phyloP scores from a whole-genome alignment of 2,888 invertebrate genomes.

The Clepsis dumicolana region DNA sequence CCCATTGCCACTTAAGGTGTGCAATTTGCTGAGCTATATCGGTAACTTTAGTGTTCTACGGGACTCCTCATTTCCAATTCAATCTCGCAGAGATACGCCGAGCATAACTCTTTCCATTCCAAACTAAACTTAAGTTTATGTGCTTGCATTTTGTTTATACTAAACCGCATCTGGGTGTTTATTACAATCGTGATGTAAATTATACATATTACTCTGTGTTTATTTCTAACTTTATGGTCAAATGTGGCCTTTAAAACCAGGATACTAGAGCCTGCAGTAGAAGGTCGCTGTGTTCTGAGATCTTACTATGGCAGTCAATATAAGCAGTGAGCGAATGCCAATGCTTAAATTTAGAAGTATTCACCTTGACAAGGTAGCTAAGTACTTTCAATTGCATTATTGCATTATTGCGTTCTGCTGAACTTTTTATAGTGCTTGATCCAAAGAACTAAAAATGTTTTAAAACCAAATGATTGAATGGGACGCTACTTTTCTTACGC shows the following conservation, averaged over 20 bases:
- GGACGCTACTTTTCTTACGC: no score
- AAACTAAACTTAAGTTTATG: conserved; percentile 5
- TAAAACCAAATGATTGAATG: no score
- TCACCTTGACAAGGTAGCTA: not conserved
- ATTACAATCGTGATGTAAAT: conserved; percentile 7
- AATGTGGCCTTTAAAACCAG: conserved; percentile 6
- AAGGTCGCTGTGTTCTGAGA: conserved; percentile 7
- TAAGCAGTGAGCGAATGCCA: not conserved
- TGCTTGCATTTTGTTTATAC: not conserved
- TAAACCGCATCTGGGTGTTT: conserved; percentile 11
- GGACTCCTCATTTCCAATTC: no score
- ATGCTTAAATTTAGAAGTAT: not conserved
- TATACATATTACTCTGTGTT: not conserved
- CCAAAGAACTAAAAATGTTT: not conserved
- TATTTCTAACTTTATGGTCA: not conserved
- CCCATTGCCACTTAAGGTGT: no score
- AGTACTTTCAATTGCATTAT: not conserved
- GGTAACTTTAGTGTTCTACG: no score
- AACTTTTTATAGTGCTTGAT: no score
- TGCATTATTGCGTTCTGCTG: not conserved
- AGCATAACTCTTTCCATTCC: no score
- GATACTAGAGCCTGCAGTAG: conserved; percentile 2
- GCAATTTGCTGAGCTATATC: no score
- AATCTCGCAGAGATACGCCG: no score
- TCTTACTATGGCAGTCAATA: not conserved